Percentiles rank a stretch among this genome's conserved stretches.
phyloP scores from a whole-genome alignment of 2,113 vertebrate genomes.

The Chaetura pelagica region DNA sequence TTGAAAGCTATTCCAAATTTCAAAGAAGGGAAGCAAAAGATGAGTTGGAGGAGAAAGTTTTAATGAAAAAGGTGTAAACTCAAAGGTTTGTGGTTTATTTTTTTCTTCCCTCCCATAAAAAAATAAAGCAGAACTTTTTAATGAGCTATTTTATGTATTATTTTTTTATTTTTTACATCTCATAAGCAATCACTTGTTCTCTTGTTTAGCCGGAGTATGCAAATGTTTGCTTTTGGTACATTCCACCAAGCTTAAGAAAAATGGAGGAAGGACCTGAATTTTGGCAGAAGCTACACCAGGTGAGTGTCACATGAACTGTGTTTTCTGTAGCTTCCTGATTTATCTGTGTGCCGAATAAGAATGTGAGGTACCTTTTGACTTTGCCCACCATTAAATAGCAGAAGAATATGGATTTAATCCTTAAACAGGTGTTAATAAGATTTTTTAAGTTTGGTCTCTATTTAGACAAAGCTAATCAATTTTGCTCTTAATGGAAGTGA shows the following conservation, averaged over 20 bases:
- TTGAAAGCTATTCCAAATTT: neutral
- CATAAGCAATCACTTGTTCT: neutral
- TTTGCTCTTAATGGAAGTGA: neutral
- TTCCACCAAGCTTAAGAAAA: constrained; percentile 81
- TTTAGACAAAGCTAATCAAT: constrained; percentile 4
- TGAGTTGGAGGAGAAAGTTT: neutral
- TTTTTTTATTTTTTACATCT: neutral
- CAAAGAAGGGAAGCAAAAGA: neutral
- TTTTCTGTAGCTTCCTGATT: neutral
- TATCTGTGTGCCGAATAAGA: neutral
- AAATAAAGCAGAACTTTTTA: neutral
- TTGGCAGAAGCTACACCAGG: constrained; percentile 79
- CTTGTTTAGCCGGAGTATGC: constrained; percentile 80
- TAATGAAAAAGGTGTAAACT: neutral
- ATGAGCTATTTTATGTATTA: neutral
- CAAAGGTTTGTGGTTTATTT: neutral
- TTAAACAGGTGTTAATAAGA: neutral
- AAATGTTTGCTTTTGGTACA: constrained; percentile 87
- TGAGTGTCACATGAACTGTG: constrained; percentile 45
- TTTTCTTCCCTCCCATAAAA: too few relatives aligned
- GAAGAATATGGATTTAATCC: neutral
- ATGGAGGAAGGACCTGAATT: constrained; percentile 81
- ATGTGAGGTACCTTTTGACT: neutral
- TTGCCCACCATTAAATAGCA: neutral
- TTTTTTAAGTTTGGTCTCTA: neutral